Percentiles rank a stretch among this genome's conserved stretches.
phyloP scores from a whole-genome alignment of 2,888 invertebrate genomes.

The Oscheius myriophilus region DNA sequence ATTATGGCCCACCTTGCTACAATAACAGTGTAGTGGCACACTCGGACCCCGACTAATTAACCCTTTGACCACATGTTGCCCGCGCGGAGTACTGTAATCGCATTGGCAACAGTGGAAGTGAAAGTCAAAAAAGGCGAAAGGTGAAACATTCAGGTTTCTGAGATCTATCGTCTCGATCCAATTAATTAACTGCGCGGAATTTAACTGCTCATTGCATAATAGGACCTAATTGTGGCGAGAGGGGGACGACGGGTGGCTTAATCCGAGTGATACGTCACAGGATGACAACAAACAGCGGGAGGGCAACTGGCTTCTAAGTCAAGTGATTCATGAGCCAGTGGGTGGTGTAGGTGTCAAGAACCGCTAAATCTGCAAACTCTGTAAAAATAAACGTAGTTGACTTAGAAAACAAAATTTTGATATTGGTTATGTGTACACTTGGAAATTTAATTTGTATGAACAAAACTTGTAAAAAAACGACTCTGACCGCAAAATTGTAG shows the following conservation, averaged over 20 bases:
- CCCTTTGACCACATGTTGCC: slow-evolving; percentile 28
- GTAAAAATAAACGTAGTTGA: too few species aligned
- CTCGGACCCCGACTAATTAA: slow-evolving; percentile 17
- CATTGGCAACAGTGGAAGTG: not conserved
- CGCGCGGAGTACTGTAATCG: slow-evolving; percentile 15
- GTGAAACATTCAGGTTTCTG: too few species aligned
- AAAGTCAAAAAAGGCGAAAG: too few species aligned
- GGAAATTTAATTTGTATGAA: too few species aligned
- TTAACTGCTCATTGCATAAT: slow-evolving; percentile 29
- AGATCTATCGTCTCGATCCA: not conserved
- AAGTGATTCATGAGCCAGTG: too few species aligned
- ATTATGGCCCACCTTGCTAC: slow-evolving; percentile 30
- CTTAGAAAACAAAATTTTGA: too few species aligned
- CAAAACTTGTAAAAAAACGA: too few species aligned
- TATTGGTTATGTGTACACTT: too few species aligned
- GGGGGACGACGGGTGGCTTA: slow-evolving; percentile 28
- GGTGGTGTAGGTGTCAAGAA: too few species aligned
- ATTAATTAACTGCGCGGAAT: slow-evolving; percentile 25
- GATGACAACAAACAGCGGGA: slow-evolving; percentile 30
- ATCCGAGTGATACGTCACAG: slow-evolving; percentile 27
- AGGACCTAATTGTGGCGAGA: slow-evolving; percentile 23
- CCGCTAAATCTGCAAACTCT: too few species aligned
- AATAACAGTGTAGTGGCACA: slow-evolving; percentile 33
- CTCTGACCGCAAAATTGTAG: too few species aligned
- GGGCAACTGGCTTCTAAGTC: not conserved